These are phyloP conservation scores for Protaetia brevitarsis DNA, from an alignment of 1,140 invertebrate species.

Conservation along the genomic window DNA sequence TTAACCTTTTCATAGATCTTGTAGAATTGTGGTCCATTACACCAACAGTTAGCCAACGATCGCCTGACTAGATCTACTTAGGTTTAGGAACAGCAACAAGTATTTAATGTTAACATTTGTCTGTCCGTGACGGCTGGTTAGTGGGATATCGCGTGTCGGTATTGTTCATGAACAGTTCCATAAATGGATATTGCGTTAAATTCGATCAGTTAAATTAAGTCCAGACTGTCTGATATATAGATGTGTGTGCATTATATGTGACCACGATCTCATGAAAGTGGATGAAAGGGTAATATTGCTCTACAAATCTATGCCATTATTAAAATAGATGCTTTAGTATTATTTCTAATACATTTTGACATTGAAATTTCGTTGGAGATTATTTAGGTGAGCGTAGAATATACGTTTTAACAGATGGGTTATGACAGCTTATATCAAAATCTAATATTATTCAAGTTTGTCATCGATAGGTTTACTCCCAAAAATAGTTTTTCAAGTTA, in stretches of 20 bases:
- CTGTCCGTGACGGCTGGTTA: slow-evolving; percentile 32
- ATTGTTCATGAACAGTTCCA: slow-evolving; percentile 23
- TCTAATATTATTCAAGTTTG: no score
- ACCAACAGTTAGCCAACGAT: slow-evolving; percentile 25
- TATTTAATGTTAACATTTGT: slow-evolving; percentile 33
- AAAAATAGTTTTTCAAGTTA: no score
- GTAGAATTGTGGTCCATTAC: slow-evolving; percentile 12
- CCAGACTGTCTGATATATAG: background rate
- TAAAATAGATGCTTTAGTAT: background rate
- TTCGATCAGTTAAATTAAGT: slow-evolving; percentile 32
- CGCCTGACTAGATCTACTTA: slow-evolving; percentile 33
- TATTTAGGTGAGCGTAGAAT: no score
- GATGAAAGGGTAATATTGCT: no score
- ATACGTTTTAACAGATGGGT: no score
- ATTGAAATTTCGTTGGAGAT: no score
- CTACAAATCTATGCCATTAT: background rate
- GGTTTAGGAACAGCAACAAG: slow-evolving; percentile 33
- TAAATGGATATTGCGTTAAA: slow-evolving; percentile 33
- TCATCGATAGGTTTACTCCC: no score
- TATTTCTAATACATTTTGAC: background rate
- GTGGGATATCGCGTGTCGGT: slow-evolving; percentile 30
- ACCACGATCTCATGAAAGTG: no score
- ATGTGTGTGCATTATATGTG: background rate
- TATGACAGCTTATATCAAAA: no score
- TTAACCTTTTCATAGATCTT: slow-evolving; percentile 13